phyloP scores from a whole-genome alignment of 2,888 invertebrate genomes.

The Sesamia inferens region DNA sequence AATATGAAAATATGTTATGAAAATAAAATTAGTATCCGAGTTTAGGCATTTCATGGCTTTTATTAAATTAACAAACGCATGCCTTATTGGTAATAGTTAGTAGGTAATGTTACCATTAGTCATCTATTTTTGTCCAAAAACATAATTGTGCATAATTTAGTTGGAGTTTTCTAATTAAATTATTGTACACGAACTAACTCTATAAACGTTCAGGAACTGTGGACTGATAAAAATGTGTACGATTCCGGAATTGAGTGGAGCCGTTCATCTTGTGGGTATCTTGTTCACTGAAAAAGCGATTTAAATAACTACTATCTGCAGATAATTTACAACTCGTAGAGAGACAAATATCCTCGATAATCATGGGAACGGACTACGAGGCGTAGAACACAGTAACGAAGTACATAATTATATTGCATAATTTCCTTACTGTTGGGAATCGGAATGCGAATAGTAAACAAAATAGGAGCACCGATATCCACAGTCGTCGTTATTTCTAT shows the following conservation, averaged over 20 bases:
- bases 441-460: constrained; percentile 56
- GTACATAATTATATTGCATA: constrained; percentile 34
- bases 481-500: constrained; percentile 25
- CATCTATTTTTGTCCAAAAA: neutral
- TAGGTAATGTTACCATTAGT: neutral
- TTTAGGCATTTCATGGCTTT: neutral
- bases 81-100: neutral
- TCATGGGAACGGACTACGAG: constrained; percentile 45
- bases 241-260: constrained; percentile 27
- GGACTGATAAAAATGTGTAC: constrained; percentile 27
- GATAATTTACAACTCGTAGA: constrained; percentile 44
- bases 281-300: constrained; percentile 35
- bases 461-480: constrained; percentile 52
- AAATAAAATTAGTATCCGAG: neutral
- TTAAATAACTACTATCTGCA: constrained; percentile 38
- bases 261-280: constrained; percentile 34
- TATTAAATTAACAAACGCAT: neutral
- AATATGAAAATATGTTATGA: no score
- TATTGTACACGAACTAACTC: neutral
- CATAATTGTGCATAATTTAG: neutral
- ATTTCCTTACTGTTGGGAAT: constrained; percentile 46
- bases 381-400: constrained; percentile 33
- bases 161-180: no score
- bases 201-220: constrained; percentile 1
- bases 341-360: constrained; percentile 46